Percentiles rank a stretch among this genome's conserved stretches.
These are phyloP conservation scores for Leptodactylus fuscus DNA, from an alignment of 2,113 vertebrate species.

Conservation along the genomic window DNA sequence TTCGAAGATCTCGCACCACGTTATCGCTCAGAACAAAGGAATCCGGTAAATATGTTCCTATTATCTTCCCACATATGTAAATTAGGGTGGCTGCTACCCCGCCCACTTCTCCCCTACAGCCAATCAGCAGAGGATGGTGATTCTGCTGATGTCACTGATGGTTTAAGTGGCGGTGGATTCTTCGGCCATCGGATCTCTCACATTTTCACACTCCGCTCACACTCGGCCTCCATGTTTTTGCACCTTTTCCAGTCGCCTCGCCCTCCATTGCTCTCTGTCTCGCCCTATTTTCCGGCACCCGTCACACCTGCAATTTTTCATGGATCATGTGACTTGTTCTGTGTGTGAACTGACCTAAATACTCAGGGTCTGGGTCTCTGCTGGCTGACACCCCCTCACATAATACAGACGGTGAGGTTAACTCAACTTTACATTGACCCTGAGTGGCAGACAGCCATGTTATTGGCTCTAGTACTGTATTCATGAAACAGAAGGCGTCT, in stretches of 20 bases:
- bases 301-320: conserved; percentile 21
- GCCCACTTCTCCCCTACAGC: not conserved
- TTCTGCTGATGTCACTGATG: no score
- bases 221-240: no score
- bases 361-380: no score
- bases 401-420: no score
- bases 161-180: no score
- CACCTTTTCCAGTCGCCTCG: not conserved
- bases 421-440: not conserved
- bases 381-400: no score
- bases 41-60: conserved; percentile 80
- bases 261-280: not conserved
- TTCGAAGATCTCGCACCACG: conserved; percentile 92
- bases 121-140: not conserved
- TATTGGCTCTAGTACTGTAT: no score
- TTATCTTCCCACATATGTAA: not conserved
- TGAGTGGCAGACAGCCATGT: not conserved
- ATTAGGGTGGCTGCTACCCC: no score
- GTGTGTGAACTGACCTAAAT: conserved; percentile 26
- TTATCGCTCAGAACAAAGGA: conserved; percentile 92
- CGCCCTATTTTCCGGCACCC: not conserved
- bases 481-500: no score
- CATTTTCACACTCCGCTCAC: no score
- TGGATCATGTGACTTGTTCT: not conserved
- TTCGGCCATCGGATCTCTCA: no score